Base-by-base conservation (phyloP, 2,113 vertebrate species). In the Saccopteryx bilineata region DNA sequence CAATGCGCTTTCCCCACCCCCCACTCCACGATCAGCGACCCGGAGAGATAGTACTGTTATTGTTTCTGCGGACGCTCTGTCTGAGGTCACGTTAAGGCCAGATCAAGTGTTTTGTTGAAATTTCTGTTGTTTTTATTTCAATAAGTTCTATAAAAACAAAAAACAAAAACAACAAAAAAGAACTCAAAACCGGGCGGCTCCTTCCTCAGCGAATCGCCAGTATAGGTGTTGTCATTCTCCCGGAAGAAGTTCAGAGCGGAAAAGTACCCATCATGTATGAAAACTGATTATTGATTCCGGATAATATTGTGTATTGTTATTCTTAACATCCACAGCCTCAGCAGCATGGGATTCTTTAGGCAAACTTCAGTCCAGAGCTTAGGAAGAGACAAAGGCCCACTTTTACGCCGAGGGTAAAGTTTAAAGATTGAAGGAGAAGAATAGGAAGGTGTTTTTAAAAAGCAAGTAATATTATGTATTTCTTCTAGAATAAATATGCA, bases 41-140 rank as follows among this genome's bases (percentile, higher is more conserved):
- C 83, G 61, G 78, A 88, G 82, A 80, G 24, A 14, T 39, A 65
- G 56, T 60, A 39, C 23, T 68, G 82, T 66, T 60, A 83, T 80
- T 92, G 79, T 88, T 52, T 75, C 31, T 12, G 71, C 28, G 7
- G 65, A 58, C 11, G 71, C 71, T 9, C 69, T 48, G 68, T 5
- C 33, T 5, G 93, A 89, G 95, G 97, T 96, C 96, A 91, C 60
- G 0, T 31, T 46, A 87, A 26, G 95, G 88, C 96, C 91, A 96
- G 69, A 9, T 15, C 21, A 0, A 0, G 0, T 9, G 52, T 89
- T 94, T 78, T 76, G 54, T 13, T 13, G 28, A 46, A 14, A 31
- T 54, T 82, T 80, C 83, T 94, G 61, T 75, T 76, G 71, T 2
- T 60, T 96, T 93, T 74, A 48, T 92, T 83, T 75, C 90, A 50